These are phyloP conservation scores for Epizoanthus scotinus DNA, from an alignment of 92 coral and sea anemone genomes.

Conservation along the genomic window DNA sequence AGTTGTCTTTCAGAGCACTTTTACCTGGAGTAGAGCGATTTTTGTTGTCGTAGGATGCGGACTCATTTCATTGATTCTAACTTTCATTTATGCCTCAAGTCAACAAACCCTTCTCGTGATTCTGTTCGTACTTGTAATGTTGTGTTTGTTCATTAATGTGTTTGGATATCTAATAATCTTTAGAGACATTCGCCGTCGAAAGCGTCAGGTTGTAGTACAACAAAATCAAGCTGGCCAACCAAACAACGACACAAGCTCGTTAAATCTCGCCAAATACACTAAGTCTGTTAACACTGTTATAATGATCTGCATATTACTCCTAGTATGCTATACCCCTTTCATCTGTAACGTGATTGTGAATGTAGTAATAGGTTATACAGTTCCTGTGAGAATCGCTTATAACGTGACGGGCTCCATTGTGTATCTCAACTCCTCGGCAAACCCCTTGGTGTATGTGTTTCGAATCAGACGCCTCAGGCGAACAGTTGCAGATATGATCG, in stretches of 20 bases:
- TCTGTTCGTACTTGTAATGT: neutral
- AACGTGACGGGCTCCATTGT: constrained; percentile 5
- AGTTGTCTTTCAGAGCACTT: neutral
- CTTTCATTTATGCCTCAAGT: neutral
- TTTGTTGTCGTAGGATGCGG: neutral
- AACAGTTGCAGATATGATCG: neutral
- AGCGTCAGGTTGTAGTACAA: neutral
- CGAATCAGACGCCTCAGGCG: neutral
- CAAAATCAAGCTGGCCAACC: neutral
- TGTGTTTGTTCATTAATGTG: neutral
- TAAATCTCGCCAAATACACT: neutral
- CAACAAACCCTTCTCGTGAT: neutral
- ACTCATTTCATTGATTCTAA: neutral
- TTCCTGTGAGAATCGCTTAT: neutral
- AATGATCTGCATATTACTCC: neutral
- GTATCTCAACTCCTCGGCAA: neutral
- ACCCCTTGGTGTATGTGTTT: neutral
- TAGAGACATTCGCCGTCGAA: neutral
- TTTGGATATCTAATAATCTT: neutral
- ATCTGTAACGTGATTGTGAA: constrained; percentile 1
- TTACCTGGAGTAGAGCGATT: neutral
- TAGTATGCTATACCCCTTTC: neutral
- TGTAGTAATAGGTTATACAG: neutral
- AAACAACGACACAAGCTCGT: neutral
- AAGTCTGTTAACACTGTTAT: constrained; percentile 3